Percentiles rank a stretch among this genome's conserved stretches.
Conservation (phyloP, 1,140 invertebrate species). For the Odontomachus brunneus region DNA sequence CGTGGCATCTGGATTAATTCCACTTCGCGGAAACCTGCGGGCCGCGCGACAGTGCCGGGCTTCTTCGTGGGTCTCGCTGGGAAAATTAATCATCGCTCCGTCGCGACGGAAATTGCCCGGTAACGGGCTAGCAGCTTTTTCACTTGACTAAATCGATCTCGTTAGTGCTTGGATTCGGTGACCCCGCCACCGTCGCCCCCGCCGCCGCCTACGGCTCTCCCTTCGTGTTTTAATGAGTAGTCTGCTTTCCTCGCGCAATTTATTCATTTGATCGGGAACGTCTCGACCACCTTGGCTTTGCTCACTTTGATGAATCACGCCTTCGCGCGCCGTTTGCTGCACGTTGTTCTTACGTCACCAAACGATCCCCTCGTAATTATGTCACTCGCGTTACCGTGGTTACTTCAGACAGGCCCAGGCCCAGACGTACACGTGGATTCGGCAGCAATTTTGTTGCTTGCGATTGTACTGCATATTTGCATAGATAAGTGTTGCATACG, state of each 20-base stretch:
- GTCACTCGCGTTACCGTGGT: neutral
- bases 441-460: too few species aligned
- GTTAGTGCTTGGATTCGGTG: slow-evolving; percentile 11
- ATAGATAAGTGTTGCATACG: too few species aligned
- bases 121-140: slow-evolving; percentile 29
- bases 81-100: slow-evolving; percentile 58
- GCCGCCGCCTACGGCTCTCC: neutral
- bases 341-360: neutral
- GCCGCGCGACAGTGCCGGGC: slow-evolving; percentile 12
- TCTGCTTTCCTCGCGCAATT: slow-evolving; percentile 32
- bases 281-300: neutral
- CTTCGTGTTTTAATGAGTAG: slow-evolving; percentile 50
- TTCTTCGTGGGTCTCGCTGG: slow-evolving; percentile 14
- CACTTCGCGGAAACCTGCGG: slow-evolving; percentile 54
- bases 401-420: too few species aligned
- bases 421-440: too few species aligned
- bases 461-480: too few species aligned
- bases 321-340: neutral
- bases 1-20: slow-evolving; percentile 71
- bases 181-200: neutral
- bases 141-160: slow-evolving; percentile 34
- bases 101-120: slow-evolving; percentile 28
- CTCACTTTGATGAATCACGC: too few species aligned
- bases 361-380: neutral
- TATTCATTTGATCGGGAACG: slow-evolving; percentile 15